These are phyloP conservation scores for Sycophila texana DNA, from an alignment of 2,888 invertebrate genomes.

Conservation along the genomic window DNA sequence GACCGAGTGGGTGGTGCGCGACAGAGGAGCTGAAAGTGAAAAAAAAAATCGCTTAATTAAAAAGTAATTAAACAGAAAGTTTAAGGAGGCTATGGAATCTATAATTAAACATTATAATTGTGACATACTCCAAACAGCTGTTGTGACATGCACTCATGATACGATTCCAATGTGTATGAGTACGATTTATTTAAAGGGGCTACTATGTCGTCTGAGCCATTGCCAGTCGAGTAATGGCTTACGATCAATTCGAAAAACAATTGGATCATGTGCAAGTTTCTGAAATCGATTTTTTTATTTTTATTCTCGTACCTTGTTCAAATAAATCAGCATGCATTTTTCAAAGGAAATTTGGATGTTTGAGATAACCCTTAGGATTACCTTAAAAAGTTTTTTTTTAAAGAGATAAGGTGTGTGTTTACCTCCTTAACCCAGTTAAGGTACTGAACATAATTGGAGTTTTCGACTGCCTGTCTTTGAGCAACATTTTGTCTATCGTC, in stretches of 20 bases:
- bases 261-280: constrained; percentile 81
- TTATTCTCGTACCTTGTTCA: no score
- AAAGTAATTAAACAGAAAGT: no score
- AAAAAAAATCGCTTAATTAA: no score
- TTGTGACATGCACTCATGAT: constrained; percentile 87
- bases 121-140: constrained; percentile 82
- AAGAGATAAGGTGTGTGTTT: constrained; percentile 49
- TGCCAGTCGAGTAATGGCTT: constrained; percentile 75
- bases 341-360: background rate
- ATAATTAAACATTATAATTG: constrained; percentile 8
- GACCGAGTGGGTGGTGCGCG: constrained; percentile 81
- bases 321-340: background rate
- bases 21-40: constrained; percentile 78
- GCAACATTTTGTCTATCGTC: constrained; percentile 83
- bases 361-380: background rate
- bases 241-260: constrained; percentile 79
- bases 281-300: constrained; percentile 65
- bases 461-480: constrained; percentile 79
- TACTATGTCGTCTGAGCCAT: constrained; percentile 79
- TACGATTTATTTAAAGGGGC: constrained; percentile 82
- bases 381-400: background rate
- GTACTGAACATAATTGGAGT: constrained; percentile 79
- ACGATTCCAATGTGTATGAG: constrained; percentile 82
- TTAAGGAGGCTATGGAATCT: no score
- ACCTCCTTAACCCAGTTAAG: constrained; percentile 87